Base-by-base conservation (phyloP, 2,113 vertebrate species). In the Sander lucioperca region DNA sequence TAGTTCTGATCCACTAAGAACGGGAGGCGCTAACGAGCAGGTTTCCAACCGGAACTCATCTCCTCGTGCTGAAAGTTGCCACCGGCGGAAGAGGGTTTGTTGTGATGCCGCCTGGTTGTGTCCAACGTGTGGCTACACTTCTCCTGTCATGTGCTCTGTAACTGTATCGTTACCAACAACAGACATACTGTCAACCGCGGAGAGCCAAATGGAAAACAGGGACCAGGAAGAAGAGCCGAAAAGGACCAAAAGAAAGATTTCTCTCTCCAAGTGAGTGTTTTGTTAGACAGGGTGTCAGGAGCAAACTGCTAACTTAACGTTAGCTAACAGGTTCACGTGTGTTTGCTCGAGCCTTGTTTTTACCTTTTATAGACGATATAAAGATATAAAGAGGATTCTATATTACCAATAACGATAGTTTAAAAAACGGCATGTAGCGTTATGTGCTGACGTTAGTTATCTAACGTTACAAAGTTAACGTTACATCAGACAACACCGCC, bases 211-310 rank as follows among this genome's bases (percentile, higher is more conserved):
- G 13, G 80, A 80, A 6, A 36, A 27, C 33, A 13, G 36, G 27
- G 30, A n/a, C 0, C 9, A 4, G 0, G 90, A 77, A 12, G 87
- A 93, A 0, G 89, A 89, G 36, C 71, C 5, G 53, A 89, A 48
- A 72, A 89, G 62, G 62, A 84, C 33, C 19, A 95, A 95, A 76
- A 89, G 94, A 39, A 96, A 96, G 83, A 91, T 95, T 19, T 94
- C 93, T 0, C 74, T 94, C n/a, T 88, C 90, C 1, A 79, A 77
- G 96, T 96, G 48, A 88, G 90, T 82, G 25, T 61, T 80, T 45
- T 30, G 62, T 64, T 33, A 6, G 27, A 30, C 10, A n/a, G 19
- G 6, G 43, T 30, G 13, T 65, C 19, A 19, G 12, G 15, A 33
- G 30, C 50, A 4, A 75, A 27, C 2, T 10, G 76, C 82, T 79